A percentile compares a stretch with the other conserved stretches of the same genome.
phyloP scores from a whole-genome alignment of 2,888 invertebrate genomes.

The Pachliopta kotzebuea region DNA sequence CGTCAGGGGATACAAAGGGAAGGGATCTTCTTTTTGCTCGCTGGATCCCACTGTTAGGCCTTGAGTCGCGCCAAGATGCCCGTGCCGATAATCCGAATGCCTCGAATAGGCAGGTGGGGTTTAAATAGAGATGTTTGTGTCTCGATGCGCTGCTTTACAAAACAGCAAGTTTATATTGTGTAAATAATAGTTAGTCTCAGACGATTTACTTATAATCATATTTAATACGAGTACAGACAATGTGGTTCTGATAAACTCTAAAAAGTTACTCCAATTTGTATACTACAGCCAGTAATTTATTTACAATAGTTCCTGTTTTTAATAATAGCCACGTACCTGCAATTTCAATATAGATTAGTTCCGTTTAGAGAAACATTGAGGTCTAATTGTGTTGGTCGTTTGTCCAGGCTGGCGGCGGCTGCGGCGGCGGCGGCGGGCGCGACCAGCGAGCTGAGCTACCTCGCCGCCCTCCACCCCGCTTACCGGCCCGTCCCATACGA shows the following conservation, averaged over 20 bases:
- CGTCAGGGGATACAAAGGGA: constrained; percentile 54
- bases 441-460: constrained; percentile 75
- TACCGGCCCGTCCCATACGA: constrained; percentile 83
- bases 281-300: too few relatives aligned
- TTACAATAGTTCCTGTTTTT: background rate
- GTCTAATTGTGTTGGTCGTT: constrained; percentile 26
- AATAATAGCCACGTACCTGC: constrained; percentile 1
- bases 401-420: constrained; percentile 67
- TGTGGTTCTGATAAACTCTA: too few relatives aligned
- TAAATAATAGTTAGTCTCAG: too few relatives aligned
- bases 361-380: constrained; percentile 7
- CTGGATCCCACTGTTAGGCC: constrained; percentile 64
- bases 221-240: too few relatives aligned
- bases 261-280: too few relatives aligned
- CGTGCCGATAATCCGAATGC: constrained; percentile 50
- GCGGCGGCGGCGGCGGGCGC: constrained; percentile 73
- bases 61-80: constrained; percentile 57
- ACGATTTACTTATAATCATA: too few relatives aligned
- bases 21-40: constrained; percentile 48
- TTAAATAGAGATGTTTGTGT: constrained; percentile 34
- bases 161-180: constrained; percentile 14
- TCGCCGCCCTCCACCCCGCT: constrained; percentile 76
- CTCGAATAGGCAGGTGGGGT: constrained; percentile 46
- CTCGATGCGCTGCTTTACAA: constrained; percentile 22
- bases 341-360: constrained; percentile 10